Evolutionary conservation across 2,113 vertebrate species (phyloP).

Genomic region (Microcebus griseorufus): DNA sequence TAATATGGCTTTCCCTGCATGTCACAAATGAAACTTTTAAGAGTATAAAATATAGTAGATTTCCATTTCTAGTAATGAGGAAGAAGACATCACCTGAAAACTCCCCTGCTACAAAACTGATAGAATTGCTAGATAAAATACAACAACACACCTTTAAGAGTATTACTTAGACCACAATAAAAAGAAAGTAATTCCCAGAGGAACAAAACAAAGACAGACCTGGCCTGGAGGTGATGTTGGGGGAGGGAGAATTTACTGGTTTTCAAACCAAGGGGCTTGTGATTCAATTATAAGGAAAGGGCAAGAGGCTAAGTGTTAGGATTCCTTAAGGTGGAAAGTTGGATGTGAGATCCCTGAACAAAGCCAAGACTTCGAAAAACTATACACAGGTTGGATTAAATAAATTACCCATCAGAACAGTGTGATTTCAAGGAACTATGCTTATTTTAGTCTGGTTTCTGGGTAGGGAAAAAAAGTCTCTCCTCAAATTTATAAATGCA

Average conservation of each 20-base stretch:
- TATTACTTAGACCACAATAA: background rate
- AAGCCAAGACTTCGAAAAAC: background rate
- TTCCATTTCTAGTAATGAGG: background rate
- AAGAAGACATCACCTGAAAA: background rate
- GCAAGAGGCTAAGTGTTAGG: background rate
- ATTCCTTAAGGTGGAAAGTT: background rate
- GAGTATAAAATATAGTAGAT: background rate
- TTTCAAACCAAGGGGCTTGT: background rate
- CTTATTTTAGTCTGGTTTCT: background rate
- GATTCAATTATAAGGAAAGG: background rate
- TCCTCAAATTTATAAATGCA: background rate
- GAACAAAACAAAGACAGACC: background rate
- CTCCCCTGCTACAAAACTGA: background rate
- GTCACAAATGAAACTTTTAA: background rate
- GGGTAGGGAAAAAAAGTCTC: accelerated
- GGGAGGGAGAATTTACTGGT: background rate
- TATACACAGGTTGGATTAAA: background rate
- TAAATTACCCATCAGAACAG: background rate
- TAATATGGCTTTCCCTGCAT: background rate
- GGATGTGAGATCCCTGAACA: background rate
- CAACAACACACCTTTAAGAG: background rate
- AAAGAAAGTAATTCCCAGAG: background rate
- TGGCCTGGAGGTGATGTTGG: background rate
- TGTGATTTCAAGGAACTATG: background rate
- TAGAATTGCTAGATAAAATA: background rate